A percentile compares a stretch with the other conserved stretches of the same genome.
Evolutionary conservation across 2,888 invertebrate species (phyloP).

Genomic region (Leptopterna dolabrata): DNA sequence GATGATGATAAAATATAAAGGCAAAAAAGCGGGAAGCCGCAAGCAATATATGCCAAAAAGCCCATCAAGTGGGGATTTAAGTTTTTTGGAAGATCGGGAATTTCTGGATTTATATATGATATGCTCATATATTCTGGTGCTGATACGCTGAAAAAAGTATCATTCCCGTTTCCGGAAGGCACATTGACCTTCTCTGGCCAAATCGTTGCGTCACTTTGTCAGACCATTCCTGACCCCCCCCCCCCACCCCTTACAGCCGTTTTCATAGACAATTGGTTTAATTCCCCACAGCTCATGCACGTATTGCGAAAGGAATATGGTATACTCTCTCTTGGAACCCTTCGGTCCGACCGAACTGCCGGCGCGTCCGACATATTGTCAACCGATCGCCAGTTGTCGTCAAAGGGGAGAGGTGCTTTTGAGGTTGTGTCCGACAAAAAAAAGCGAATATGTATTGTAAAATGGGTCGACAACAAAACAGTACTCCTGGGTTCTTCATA

Average conservation of each 20-base stretch:
- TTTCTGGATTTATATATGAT: no score
- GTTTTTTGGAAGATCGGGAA: not conserved
- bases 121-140: not conserved
- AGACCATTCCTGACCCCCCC: no score
- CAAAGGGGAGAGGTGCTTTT: no score
- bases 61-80: slow-evolving; percentile 9
- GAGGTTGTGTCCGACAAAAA: no score
- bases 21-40: no score
- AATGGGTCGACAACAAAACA: no score
- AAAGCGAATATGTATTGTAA: no score
- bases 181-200: not conserved
- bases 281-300: not conserved
- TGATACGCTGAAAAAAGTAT: not conserved
- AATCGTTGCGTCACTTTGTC: not conserved
- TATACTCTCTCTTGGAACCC: not conserved
- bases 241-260: not conserved
- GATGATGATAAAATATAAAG: slow-evolving; percentile 66
- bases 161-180: not conserved
- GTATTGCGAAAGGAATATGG: not conserved
- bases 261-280: not conserved
- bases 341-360: not conserved
- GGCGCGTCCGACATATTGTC: no score
- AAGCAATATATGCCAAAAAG: no score
- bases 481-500: no score
- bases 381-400: no score